These are phyloP conservation scores for Melieria crassipennis DNA, from an alignment of 2,888 invertebrate species.

Conservation along the genomic window DNA sequence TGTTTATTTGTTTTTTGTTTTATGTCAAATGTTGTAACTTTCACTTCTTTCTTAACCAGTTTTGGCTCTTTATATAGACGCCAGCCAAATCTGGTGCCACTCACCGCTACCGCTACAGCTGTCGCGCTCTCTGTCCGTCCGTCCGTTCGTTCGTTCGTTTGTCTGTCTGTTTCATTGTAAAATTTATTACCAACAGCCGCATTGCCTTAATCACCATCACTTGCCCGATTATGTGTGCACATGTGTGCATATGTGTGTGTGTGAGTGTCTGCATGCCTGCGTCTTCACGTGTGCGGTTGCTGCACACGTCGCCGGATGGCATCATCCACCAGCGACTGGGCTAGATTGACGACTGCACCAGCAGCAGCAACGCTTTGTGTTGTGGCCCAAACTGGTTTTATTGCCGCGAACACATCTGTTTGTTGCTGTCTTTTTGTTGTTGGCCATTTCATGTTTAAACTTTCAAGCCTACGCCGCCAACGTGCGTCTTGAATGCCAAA, in stretches of 20 bases:
- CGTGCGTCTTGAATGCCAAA: background rate
- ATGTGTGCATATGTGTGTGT: no score
- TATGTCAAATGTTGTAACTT: constrained; percentile 15
- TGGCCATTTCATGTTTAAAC: background rate
- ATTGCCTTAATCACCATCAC: no score
- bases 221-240: no score
- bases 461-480: background rate
- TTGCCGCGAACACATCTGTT: background rate
- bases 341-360: background rate
- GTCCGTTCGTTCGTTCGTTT: background rate
- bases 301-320: no score
- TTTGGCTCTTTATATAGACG: background rate
- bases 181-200: background rate
- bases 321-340: no score
- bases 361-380: background rate
- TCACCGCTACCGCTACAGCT: background rate
- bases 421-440: background rate
- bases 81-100: background rate
- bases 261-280: no score
- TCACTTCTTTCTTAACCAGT: constrained; percentile 32
- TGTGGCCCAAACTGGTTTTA: background rate
- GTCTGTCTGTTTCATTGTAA: background rate
- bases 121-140: background rate
- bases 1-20: background rate
- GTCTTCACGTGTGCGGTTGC: no score